Conservation (phyloP, 2,888 invertebrate species). For the Lysandra coridon region DNA sequence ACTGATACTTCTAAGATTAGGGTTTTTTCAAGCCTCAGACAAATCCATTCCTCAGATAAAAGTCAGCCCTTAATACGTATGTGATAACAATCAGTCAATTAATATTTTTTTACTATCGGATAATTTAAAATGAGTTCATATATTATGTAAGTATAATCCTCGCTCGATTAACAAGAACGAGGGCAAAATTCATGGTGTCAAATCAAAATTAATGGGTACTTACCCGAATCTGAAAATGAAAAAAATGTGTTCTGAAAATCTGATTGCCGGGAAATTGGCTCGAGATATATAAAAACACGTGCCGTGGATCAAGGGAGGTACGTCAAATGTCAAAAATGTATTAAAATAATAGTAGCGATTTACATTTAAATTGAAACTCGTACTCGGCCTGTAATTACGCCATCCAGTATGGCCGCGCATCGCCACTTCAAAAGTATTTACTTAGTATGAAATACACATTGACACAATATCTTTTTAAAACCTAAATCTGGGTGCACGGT, state of each 20-base stretch:
- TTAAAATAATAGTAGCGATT: constrained; percentile 7
- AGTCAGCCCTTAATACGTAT: too few species aligned
- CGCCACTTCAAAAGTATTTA: neutral
- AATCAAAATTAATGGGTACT: neutral
- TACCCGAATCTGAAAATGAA: neutral
- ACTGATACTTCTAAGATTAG: too few species aligned
- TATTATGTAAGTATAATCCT: too few species aligned
- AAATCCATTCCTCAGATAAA: too few species aligned
- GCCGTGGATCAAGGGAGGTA: neutral
- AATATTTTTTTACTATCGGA: too few species aligned
- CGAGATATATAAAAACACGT: neutral
- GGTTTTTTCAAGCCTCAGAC: too few species aligned
- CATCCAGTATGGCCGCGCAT: neutral
- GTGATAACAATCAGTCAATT: too few species aligned
- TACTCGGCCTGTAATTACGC: constrained; percentile 24
- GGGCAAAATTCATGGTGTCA: too few species aligned
- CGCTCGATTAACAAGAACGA: too few species aligned
- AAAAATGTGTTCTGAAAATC: neutral
- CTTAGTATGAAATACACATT: neutral
- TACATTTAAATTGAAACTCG: constrained; percentile 24
- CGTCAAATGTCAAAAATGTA: neutral
- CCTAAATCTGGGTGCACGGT: neutral
- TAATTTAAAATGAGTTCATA: too few species aligned
- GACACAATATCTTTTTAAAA: neutral
- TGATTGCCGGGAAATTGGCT: neutral